Conservation (phyloP, 1,140 invertebrate genomes). For the Antheraea pernyi region DNA sequence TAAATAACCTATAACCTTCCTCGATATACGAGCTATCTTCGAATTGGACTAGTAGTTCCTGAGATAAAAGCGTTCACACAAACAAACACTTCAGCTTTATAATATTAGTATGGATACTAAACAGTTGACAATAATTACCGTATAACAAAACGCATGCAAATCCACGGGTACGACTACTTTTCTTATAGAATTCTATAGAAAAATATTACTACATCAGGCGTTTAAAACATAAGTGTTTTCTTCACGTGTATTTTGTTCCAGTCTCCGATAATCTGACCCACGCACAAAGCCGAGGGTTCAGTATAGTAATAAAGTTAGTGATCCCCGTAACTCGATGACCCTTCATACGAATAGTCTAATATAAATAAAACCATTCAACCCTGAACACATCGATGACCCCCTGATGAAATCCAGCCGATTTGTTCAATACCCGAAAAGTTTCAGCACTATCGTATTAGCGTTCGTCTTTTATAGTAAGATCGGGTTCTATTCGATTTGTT, state of each 20-base stretch:
- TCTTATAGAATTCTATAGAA: too few relatives aligned
- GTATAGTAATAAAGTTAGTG: neutral
- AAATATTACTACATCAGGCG: too few relatives aligned
- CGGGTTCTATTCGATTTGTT: neutral
- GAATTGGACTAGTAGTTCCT: too few relatives aligned
- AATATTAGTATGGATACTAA: too few relatives aligned
- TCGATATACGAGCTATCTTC: too few relatives aligned
- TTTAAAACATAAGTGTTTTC: neutral
- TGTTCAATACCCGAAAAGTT: conserved; percentile 5
- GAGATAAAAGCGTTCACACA: too few relatives aligned
- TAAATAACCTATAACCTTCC: too few relatives aligned
- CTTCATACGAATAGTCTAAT: conserved; percentile 6
- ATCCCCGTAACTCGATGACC: neutral
- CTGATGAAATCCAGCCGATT: conserved; percentile 21
- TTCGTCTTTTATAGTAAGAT: neutral
- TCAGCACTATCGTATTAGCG: neutral
- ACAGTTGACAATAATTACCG: too few relatives aligned
- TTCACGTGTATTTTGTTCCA: neutral
- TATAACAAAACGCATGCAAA: too few relatives aligned
- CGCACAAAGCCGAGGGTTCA: neutral
- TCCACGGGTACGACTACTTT: too few relatives aligned
- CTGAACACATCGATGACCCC: conserved; percentile 15
- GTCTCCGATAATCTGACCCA: neutral
- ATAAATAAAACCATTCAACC: conserved; percentile 23
- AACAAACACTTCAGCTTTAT: too few relatives aligned